These are phyloP conservation scores for Formicarius rufipectus DNA, from an alignment of 2,113 vertebrate genomes.

Conservation along the genomic window DNA sequence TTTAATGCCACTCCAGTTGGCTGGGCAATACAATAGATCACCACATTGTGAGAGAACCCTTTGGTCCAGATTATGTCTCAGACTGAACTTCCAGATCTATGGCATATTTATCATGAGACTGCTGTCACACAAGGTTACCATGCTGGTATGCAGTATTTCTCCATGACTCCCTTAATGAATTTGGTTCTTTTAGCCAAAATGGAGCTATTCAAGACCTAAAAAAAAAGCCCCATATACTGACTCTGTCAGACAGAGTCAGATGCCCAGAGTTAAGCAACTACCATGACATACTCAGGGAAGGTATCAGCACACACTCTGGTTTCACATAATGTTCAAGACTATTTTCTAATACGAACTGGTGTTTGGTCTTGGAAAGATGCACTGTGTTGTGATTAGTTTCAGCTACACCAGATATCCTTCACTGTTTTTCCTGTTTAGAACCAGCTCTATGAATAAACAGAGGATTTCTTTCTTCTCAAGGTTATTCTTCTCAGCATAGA, in stretches of 20 bases:
- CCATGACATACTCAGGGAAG: not conserved
- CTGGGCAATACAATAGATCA: constrained; percentile 54
- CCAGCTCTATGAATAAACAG: not conserved
- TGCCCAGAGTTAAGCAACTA: not conserved
- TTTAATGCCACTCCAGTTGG: constrained; percentile 47
- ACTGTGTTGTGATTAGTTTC: not conserved
- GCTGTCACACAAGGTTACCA: constrained; percentile 11
- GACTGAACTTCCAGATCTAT: not conserved
- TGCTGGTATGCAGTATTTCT: not conserved
- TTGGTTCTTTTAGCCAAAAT: constrained; percentile 7
- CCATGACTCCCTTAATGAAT: not conserved
- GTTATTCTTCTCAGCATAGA: not conserved
- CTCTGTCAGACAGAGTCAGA: not conserved
- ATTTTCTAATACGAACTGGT: not conserved
- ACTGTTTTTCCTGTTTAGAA: not conserved
- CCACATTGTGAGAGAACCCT: not conserved
- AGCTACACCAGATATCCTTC: not conserved
- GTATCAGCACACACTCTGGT: not conserved
- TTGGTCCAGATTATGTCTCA: constrained; percentile 41
- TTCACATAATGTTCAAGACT: not conserved
- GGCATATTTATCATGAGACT: not conserved
- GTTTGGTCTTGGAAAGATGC: not conserved
- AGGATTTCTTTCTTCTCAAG: not conserved
- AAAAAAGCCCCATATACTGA: not conserved
- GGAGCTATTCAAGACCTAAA: not conserved